Conservation (phyloP, 2,113 vertebrate species). For the Leuciscus idus region DNA sequence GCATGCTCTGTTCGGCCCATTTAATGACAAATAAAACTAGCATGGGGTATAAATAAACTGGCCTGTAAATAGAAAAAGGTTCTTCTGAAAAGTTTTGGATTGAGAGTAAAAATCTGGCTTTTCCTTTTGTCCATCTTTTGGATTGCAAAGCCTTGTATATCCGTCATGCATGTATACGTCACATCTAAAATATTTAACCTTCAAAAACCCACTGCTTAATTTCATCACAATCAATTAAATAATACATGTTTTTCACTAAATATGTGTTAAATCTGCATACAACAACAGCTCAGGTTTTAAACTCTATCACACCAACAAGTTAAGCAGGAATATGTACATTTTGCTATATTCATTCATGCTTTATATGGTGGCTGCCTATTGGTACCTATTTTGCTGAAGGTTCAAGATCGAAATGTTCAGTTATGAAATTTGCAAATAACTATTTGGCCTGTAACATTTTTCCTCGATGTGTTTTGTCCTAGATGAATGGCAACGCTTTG, state of each 20-base stretch:
- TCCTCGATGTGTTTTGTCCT: no score
- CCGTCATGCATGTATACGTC: not conserved
- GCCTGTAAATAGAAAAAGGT: not conserved
- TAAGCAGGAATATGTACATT: no score
- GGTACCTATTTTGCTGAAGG: not conserved
- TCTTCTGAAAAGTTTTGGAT: not conserved
- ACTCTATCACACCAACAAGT: no score
- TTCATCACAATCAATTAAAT: not conserved
- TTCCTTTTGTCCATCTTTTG: not conserved
- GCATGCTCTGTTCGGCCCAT: not conserved
- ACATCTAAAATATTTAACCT: not conserved
- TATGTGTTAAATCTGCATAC: no score
- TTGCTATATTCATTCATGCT: not conserved
- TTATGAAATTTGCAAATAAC: not conserved
- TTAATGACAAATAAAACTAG: conserved; percentile 38
- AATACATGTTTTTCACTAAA: no score
- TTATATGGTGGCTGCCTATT: not conserved
- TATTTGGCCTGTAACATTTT: not conserved
- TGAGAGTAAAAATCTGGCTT: not conserved
- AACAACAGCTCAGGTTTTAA: no score
- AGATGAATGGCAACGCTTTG: not conserved
- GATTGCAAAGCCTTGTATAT: not conserved
- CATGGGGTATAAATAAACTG: conserved; percentile 16
- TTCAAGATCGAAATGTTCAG: not conserved
- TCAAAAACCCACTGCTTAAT: not conserved